Evolutionary conservation across 2,797 vertebrate genomes (phyloP).

Genomic region (Ceryle rudis): DNA sequence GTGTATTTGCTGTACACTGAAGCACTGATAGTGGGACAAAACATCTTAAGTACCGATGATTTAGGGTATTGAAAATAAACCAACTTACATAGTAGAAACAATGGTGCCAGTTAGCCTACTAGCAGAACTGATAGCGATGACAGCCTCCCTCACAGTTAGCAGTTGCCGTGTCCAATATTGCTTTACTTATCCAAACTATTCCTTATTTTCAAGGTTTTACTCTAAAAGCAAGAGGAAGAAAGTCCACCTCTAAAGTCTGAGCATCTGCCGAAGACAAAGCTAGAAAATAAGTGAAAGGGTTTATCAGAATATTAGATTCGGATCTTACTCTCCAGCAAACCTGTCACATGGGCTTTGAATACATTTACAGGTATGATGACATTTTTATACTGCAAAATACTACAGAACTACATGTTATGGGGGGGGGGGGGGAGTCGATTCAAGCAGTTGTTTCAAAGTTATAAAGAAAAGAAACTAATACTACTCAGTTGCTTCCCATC

Average conservation of each 20-base stretch:
- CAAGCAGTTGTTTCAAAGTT: background rate
- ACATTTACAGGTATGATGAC: fast-evolving
- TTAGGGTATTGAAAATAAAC: background rate
- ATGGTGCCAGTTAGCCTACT: background rate
- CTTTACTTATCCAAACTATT: background rate
- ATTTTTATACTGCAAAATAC: background rate
- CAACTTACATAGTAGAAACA: background rate
- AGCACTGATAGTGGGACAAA: background rate
- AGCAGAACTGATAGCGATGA: background rate
- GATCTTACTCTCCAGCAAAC: background rate
- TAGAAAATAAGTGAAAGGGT: background rate
- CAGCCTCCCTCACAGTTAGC: background rate
- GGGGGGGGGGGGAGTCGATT: no score
- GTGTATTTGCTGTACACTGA: fast-evolving
- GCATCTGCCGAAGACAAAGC: background rate
- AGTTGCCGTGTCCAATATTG: background rate
- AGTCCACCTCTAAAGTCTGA: background rate
- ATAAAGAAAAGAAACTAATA: background rate
- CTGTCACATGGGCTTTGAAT: background rate
- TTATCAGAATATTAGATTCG: background rate
- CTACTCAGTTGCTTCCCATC: background rate
- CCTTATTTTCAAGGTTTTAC: background rate
- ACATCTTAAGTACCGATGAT: background rate
- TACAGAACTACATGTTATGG: background rate
- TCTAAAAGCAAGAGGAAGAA: background rate